Conservation (phyloP, 1,140 invertebrate genomes). For the Hesperophylax magnus region DNA sequence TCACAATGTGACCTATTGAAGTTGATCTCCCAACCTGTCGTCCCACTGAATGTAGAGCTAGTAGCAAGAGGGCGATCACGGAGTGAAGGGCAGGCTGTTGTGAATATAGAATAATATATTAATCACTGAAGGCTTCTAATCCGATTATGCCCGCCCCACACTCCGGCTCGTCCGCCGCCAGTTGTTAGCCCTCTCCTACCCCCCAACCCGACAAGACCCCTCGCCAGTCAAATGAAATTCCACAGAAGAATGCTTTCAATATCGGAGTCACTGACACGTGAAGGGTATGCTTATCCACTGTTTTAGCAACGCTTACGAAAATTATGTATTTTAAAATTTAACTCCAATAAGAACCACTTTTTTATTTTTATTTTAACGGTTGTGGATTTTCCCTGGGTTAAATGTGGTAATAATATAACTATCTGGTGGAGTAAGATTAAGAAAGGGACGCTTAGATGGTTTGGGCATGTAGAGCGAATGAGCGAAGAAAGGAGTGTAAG, state of each 20-base stretch:
- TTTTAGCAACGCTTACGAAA: not conserved
- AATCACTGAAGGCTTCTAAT: constrained; percentile 25
- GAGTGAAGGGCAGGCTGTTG: constrained; percentile 11
- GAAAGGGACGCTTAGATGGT: too few species aligned
- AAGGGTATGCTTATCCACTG: not conserved
- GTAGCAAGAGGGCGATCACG: too few species aligned
- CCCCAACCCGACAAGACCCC: not conserved
- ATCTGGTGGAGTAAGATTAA: too few species aligned
- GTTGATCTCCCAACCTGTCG: too few species aligned
- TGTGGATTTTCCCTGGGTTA: too few species aligned
- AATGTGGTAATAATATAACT: too few species aligned
- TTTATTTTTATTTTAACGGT: too few species aligned
- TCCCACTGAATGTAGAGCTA: too few species aligned
- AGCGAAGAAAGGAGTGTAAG: too few species aligned
- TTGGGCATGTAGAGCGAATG: too few species aligned
- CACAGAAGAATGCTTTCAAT: constrained; percentile 39
- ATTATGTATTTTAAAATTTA: not conserved
- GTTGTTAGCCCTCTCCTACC: not conserved
- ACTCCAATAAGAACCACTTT: too few species aligned
- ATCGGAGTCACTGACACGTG: constrained; percentile 6
- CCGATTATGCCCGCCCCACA: constrained; percentile 28
- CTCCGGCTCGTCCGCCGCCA: not conserved
- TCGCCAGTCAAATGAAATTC: constrained; percentile 25
- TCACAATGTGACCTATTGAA: too few species aligned
- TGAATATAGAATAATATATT: constrained; percentile 37